These are phyloP conservation scores for Dipodomys stephensi DNA, from an alignment of 2,113 vertebrate genomes.

Conservation along the genomic window DNA sequence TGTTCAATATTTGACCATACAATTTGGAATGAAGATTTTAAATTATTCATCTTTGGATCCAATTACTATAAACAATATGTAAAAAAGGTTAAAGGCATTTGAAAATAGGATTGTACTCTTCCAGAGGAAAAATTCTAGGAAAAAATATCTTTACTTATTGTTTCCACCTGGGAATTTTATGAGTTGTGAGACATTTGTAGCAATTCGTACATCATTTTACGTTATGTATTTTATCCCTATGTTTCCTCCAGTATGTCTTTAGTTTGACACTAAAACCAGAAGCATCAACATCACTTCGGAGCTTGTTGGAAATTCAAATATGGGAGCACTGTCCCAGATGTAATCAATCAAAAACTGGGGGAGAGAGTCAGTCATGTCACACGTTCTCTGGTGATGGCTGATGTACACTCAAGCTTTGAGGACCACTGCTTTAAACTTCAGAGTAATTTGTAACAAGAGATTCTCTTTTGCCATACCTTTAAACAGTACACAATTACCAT, in stretches of 20 bases:
- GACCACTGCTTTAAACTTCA: neutral
- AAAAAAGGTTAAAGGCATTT: conserved; percentile 42
- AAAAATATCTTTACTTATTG: conserved; percentile 11
- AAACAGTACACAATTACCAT: neutral
- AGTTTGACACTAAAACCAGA: conserved; percentile 13
- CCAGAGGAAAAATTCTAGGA: neutral
- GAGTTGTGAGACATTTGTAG: conserved; percentile 24
- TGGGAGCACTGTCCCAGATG: neutral
- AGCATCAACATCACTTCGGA: neutral
- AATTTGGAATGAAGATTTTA: conserved; percentile 51
- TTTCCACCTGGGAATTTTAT: neutral
- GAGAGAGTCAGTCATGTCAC: neutral
- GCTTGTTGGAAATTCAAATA: conserved; percentile 9
- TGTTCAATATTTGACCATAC: neutral
- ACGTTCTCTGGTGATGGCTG: neutral
- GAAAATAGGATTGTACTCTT: conserved; percentile 12
- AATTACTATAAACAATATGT: conserved; percentile 39
- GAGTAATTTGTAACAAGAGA: neutral
- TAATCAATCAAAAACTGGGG: neutral
- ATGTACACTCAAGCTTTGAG: neutral
- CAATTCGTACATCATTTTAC: neutral
- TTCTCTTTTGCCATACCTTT: neutral
- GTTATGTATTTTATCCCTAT: neutral
- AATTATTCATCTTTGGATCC: conserved; percentile 48
- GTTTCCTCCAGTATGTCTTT: neutral